phyloP scores from a whole-genome alignment of 2,113 vertebrate genomes.

The Psettodes erumei region DNA sequence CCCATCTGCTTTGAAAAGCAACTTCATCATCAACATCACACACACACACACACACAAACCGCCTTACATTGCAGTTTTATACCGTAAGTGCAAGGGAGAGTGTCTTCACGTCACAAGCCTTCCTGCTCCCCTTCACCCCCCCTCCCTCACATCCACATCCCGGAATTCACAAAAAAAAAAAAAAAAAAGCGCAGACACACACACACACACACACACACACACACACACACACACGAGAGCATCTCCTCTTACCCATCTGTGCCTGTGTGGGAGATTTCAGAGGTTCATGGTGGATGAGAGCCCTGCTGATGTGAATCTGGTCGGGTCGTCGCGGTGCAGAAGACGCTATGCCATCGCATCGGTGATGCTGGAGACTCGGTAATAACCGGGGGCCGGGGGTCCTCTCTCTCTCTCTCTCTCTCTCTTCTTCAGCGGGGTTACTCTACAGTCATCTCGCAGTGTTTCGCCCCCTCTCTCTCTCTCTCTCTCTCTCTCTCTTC shows the following conservation, averaged over 20 bases:
- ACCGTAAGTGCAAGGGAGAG: not conserved
- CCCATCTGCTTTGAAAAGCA: not conserved
- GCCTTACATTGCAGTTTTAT: not conserved
- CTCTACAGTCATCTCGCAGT: conserved; percentile 25
- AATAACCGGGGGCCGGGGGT: conserved; percentile 20
- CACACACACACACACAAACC: not conserved
- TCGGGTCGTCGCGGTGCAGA: conserved; percentile 43
- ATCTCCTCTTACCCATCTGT: conserved; percentile 80
- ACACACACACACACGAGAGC: not conserved
- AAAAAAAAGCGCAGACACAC: not conserved
- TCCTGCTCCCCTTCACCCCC: not conserved
- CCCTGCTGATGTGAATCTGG: conserved; percentile 49
- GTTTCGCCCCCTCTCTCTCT: not conserved
- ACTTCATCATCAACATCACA: conserved; percentile 28
- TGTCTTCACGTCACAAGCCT: conserved; percentile 29
- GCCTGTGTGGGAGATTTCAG: conserved; percentile 76
- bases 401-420: conserved; percentile 10
- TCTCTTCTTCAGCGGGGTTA: conserved; percentile 30
- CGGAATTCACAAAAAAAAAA: not conserved
- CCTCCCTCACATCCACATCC: conserved; percentile 1
- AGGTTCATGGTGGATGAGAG: conserved; percentile 70
- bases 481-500: not conserved
- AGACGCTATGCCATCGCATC: conserved; percentile 60
- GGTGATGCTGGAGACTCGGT: conserved; percentile 61
- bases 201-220: not conserved